Conservation (phyloP, 2,797 vertebrate genomes). For the Buphagus erythrorhynchus region DNA sequence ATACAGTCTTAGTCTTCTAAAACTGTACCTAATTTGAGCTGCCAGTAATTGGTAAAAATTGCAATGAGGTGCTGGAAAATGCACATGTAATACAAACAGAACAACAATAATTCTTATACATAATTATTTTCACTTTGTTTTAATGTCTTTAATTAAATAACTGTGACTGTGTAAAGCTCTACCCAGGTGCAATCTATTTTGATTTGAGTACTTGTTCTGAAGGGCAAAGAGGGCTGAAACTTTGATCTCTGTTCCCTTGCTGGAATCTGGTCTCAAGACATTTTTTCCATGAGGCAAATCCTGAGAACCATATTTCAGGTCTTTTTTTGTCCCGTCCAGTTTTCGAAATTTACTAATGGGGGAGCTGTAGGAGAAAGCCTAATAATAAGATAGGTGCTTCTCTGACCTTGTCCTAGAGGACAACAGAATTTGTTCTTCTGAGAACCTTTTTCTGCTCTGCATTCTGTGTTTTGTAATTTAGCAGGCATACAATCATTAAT, state of each 20-base stretch:
- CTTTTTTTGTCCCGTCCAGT: background rate
- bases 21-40: background rate
- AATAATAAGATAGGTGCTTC: background rate
- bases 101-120: background rate
- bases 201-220: background rate
- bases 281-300: background rate
- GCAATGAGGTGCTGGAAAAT: background rate
- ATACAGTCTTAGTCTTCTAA: background rate
- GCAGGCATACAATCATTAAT: background rate
- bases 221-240: background rate
- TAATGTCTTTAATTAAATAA: background rate
- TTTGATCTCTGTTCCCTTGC: slow-evolving; percentile 2
- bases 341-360: background rate
- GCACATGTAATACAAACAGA: background rate
- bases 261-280: background rate
- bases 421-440: background rate
- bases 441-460: background rate
- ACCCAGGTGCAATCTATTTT: background rate
- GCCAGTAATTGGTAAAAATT: background rate
- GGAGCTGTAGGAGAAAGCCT: background rate
- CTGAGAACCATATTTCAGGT: background rate
- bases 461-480: background rate
- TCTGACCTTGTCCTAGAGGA: background rate
- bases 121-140: background rate
- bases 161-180: background rate